Percentiles rank a stretch among this genome's conserved stretches.
These are phyloP conservation scores for Crioceris asparagi DNA, from an alignment of 2,888 invertebrate species.

Conservation along the genomic window DNA sequence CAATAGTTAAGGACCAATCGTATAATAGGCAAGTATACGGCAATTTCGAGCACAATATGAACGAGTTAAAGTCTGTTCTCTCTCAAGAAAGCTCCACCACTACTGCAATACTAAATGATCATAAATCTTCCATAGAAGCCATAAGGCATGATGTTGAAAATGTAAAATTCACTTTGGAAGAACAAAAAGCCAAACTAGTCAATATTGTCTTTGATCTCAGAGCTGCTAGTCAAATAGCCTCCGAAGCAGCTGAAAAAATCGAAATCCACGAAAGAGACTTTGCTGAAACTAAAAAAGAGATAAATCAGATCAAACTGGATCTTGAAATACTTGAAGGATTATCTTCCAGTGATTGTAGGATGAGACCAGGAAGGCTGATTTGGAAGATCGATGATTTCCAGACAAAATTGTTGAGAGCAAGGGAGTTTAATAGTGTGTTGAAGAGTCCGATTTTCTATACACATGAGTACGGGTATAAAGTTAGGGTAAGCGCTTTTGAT, in stretches of 20 bases:
- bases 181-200: slow-evolving; percentile 39
- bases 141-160: slow-evolving; percentile 22
- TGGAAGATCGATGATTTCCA: slow-evolving; percentile 61
- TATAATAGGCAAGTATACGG: slow-evolving; percentile 23
- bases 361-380: slow-evolving; percentile 29
- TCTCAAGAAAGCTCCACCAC: slow-evolving; percentile 34
- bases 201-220: slow-evolving; percentile 41
- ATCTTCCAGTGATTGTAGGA: slow-evolving; percentile 13
- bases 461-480: slow-evolving; percentile 61
- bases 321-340: slow-evolving; percentile 38
- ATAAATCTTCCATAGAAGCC: slow-evolving; percentile 29
- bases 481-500: slow-evolving; percentile 44
- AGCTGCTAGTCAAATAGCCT: slow-evolving; percentile 40
- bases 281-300: slow-evolving; percentile 31
- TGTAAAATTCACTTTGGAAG: slow-evolving; percentile 28
- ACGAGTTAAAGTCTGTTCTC: slow-evolving; percentile 32
- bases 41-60: slow-evolving; percentile 22
- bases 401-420: slow-evolving; percentile 55
- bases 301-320: slow-evolving; percentile 40
- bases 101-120: slow-evolving; percentile 35
- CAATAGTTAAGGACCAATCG: slow-evolving; percentile 27
- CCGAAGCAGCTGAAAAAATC: slow-evolving; percentile 43
- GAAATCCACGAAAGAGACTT: slow-evolving; percentile 41
- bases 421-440: slow-evolving; percentile 50
- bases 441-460: slow-evolving; percentile 60